phyloP scores from a whole-genome alignment of 2,888 invertebrate species.

The Chesias legatella region DNA sequence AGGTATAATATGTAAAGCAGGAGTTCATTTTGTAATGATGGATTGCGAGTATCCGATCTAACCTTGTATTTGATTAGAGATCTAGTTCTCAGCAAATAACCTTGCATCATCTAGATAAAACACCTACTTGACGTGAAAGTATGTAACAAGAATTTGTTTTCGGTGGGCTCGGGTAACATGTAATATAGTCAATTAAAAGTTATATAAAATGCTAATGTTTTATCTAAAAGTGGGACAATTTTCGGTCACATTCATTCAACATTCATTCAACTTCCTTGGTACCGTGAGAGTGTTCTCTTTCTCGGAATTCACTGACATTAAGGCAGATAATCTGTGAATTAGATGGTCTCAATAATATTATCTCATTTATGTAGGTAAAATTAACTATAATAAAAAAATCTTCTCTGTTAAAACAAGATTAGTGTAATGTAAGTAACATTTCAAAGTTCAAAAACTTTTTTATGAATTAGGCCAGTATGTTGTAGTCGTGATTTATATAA shows the following conservation, averaged over 20 bases:
- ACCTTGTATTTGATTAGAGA: constrained; percentile 1
- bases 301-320: no score
- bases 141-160: not conserved
- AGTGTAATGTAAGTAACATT: no score
- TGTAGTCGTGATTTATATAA: no score
- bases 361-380: constrained; percentile 33
- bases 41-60: not conserved
- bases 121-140: no score
- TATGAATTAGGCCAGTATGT: no score
- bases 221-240: constrained; percentile 15
- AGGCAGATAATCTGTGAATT: not conserved
- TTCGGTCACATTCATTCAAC: constrained; percentile 16
- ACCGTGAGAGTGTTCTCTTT: constrained; percentile 11
- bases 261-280: constrained; percentile 11
- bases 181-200: constrained; percentile 6
- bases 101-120: not conserved
- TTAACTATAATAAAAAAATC: no score
- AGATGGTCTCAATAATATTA: no score
- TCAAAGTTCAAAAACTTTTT: no score
- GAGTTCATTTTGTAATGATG: no score
- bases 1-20: no score
- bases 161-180: constrained; percentile 1
- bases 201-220: constrained; percentile 16
- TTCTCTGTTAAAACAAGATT: no score
- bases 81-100: not conserved